A percentile compares a stretch with the other conserved stretches of the same genome.
phyloP scores from a whole-genome alignment of 2,113 vertebrate genomes.

The Probosciger aterrimus region DNA sequence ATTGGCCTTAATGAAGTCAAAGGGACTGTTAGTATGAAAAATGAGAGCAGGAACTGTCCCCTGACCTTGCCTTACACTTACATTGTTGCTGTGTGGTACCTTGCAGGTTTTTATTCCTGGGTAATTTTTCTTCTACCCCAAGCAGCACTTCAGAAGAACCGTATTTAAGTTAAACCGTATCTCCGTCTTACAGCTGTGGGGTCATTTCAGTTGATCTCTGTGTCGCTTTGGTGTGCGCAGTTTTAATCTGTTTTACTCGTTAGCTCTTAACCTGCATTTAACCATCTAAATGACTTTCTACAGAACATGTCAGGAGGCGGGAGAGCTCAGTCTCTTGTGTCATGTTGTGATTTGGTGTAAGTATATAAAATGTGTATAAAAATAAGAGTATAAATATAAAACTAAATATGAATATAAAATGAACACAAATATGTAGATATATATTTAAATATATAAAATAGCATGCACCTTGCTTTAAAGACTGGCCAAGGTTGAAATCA shows the following conservation, averaged over 20 bases:
- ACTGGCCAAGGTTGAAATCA: background rate
- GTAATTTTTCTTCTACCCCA: background rate
- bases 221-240: background rate
- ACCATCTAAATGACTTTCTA: background rate
- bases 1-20: background rate
- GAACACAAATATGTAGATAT: background rate
- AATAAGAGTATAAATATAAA: background rate
- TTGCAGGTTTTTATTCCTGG: background rate
- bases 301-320: background rate
- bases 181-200: background rate
- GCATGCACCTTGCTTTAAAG: background rate
- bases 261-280: background rate
- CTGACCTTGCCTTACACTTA: background rate
- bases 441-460: background rate
- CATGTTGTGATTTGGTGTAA: background rate
- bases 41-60: background rate
- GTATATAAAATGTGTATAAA: background rate
- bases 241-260: background rate
- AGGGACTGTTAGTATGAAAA: background rate
- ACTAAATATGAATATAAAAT: background rate
- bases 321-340: background rate
- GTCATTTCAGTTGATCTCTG: background rate
- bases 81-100: background rate
- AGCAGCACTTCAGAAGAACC: background rate
- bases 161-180: background rate